Evolutionary conservation across 2,113 vertebrate genomes (phyloP), one percentile per base, ranked within the genome.

Genomic region (Suricata suricatta): DNA sequence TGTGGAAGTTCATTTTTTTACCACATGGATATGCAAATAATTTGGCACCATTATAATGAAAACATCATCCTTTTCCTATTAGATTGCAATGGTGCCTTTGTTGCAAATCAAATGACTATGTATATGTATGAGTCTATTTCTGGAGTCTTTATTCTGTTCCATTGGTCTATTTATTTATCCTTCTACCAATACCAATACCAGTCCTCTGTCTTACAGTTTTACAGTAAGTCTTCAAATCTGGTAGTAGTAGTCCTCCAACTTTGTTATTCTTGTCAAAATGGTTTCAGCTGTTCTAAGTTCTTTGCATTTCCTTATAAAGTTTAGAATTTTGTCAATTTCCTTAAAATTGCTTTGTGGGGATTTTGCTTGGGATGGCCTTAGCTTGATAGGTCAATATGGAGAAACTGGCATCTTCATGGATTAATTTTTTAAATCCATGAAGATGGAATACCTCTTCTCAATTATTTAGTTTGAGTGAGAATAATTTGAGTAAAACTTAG

Each of bases 401-500:
- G 52, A 82, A 82, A 57, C 31, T 76, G 82, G 35, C 6, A 74
- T 74, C 23, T 94, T 66, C 72, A 89, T 74, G 77, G 33, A 83
- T 50, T 76, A 95, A 77, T 25, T 71, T 50, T 85, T 84, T 52
- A 23, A 71, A 41, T 63, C 27, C 52, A 44, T 64, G 27, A 87
- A 87, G 41, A 54, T 87, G 29, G 10, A 71, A 27, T 95, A 69
- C 86, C 41, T 84, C 25, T 84, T 17, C 38, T 84, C 10, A 12
- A 13, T 63, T 76, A 74, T 76, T 79, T 89, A 83, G 41, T 71
- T n/a, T 71, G 16, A 57, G 9, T 69, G 52, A 71, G 33, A 93
- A 79, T 71, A 89, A 90, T 85, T 90, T 71, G 85, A 87, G 27
- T 76, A 60, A 81, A 87, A 76, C 44, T 94, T 17, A 88, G 41